Evolutionary conservation across 2,888 invertebrate species (phyloP), one percentile per base, ranked within the genome.

Genomic region (Hydraecia micacea): DNA sequence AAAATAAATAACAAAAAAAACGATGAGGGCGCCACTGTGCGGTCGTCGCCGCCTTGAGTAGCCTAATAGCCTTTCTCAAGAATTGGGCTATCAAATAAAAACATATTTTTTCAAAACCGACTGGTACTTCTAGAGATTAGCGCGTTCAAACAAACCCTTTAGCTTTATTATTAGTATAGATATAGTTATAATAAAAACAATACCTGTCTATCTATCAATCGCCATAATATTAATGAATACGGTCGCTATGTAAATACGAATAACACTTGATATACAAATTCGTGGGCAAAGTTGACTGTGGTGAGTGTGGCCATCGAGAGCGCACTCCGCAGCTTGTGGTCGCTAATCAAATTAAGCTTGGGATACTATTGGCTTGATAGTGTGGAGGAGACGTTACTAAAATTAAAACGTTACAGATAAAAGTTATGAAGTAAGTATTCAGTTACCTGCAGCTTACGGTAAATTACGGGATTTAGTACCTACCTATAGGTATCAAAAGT

Each of bases 281-380:
- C 77, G 89, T 88, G 88, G 92, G 86, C 92, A 92, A 95, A 96
- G 95, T 96, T 95, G 94, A 90, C 94, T 87, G 94, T 87, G 67
- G 66, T n/a, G 46, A 68, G 68, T 68, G 93, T 93, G 91, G 86
- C 89, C 91, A 90, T 92, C 89, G 93, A 95, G 95, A 87, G 92
- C 82, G 88, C 94, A 92, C 96, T 95, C 93, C 89, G 89, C 88
- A 92, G 95, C 93, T 95, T 93, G 94, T 90, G 93, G 92, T 88
- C 92, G 95, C 95, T 96, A 96, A 96, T 96, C 96, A 96, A 96
- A 96, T 96, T 96, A 95, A 95, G 94, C 95, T 91, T 86, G 85
- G 94, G 95, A 94, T 95, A 94, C 93, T 84, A 85, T 71, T 78
- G 90, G 81, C 86, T 81, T 46, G 6, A 15, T 73, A 84, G 63